These are phyloP conservation scores for Andrena haemorrhoa DNA, from an alignment of 2,888 invertebrate species.

Conservation along the genomic window DNA sequence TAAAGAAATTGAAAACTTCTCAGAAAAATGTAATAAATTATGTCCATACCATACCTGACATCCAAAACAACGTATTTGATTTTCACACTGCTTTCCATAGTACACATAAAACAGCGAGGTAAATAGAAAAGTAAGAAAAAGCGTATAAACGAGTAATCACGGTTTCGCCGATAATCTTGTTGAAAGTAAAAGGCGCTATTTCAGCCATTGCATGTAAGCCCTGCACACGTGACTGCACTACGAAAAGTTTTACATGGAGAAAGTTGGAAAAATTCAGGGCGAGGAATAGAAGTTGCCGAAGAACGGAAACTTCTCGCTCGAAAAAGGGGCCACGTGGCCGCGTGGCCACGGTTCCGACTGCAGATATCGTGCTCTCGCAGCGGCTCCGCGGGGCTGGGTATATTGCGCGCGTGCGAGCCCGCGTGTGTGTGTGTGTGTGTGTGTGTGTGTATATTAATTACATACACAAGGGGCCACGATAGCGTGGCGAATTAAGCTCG, in stretches of 20 bases:
- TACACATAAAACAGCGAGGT: too few species aligned
- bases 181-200: conserved; percentile 1
- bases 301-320: conserved; percentile 16
- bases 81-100: too few species aligned
- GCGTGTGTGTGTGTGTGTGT: conserved; percentile 11
- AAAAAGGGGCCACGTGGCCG: conserved; percentile 27
- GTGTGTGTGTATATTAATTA: conserved; percentile 53
- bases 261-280: conserved; percentile 24
- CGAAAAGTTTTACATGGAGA: background rate
- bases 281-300: conserved; percentile 8
- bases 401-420: background rate
- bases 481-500: conserved; percentile 66
- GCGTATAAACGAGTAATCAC: too few species aligned
- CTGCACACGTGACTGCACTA: background rate
- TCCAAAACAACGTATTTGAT: too few species aligned
- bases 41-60: too few species aligned
- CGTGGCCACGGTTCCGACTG: conserved; percentile 12
- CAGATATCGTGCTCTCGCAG: background rate
- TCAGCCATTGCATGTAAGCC: background rate
- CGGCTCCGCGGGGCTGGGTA: background rate
- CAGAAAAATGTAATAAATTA: too few species aligned
- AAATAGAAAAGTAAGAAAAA: too few species aligned
- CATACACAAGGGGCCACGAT: conserved; percentile 34
- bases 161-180: conserved; percentile 14
- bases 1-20: too few species aligned